Base-by-base conservation (phyloP, 2,888 invertebrate genomes). In the Drosophila pseudotakahashii region DNA sequence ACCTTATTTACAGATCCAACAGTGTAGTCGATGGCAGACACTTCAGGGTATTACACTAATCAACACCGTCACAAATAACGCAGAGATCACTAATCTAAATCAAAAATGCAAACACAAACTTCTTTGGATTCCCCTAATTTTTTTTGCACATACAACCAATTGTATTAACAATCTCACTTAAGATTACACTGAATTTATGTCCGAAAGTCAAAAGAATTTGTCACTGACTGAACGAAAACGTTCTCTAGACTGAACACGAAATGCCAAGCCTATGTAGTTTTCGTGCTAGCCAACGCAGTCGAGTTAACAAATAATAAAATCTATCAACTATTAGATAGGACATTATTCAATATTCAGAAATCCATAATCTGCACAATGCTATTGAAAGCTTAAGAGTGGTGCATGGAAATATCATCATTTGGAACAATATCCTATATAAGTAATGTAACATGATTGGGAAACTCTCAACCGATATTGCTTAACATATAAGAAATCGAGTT, bases 151-250 rank as follows among this genome's bases (percentile, higher is more conserved):
- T 57, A 78, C 73, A 78, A 66, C 37, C n/a, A 68, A 51, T 67
- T 73, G 61, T 58, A 71, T 73, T 59, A 57, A 77, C 73, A 67
- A 80, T 64, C 75, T 76, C 48, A 74, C 75, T 78, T 63, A 68
- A 71, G 66, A 72, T 53, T 64, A 76, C 55, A 78, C 73, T 78
- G 71, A 78, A 81, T 76, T 86, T 78, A 67, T 73, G 67, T 61
- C 66, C 77, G 66, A 80, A 80, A 80, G 68, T 39, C 53, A 68
- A 67, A 55, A 64, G 70, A 71, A 50, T 55, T 64, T 71, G 57
- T 77, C 63, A 84, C 72, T 76, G 61, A 84, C 69, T 64, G 37
- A 42, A 53, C 11, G 10, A 51, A 23, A n/a, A 37, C 14, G 9
- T 11, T 32, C n/a, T n/a, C 23, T 7, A 23, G 32, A 68, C 9